These are phyloP conservation scores for Hydrophis major DNA, from an alignment of 2,797 vertebrate species.

Conservation along the genomic window DNA sequence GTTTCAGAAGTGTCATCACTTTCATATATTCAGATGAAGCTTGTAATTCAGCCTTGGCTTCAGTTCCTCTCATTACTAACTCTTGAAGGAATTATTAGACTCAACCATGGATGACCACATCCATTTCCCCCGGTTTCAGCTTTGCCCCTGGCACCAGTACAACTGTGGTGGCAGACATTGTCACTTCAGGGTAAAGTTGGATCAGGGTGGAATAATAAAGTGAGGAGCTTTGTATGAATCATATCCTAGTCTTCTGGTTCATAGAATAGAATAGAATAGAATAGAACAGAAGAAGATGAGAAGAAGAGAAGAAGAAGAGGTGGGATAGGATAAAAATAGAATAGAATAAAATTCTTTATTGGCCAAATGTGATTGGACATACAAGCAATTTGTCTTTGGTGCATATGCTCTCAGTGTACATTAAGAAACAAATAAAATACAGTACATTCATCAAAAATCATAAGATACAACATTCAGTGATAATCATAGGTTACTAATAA, in stretches of 20 bases:
- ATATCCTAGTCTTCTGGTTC: not conserved
- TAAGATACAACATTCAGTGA: too few species aligned
- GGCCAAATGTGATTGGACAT: too few species aligned
- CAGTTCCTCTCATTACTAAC: slow-evolving; percentile 70
- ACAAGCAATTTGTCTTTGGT: too few species aligned
- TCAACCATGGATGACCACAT: slow-evolving; percentile 63
- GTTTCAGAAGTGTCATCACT: slow-evolving; percentile 59
- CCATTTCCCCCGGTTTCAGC: slow-evolving; percentile 63
- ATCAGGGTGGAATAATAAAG: not conserved
- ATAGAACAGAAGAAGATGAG: too few species aligned
- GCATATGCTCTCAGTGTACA: too few species aligned
- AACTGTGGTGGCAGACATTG: slow-evolving; percentile 19
- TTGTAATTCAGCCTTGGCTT: slow-evolving; percentile 67
- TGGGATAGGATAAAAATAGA: too few species aligned
- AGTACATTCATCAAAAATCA: too few species aligned
- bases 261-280: too few species aligned
- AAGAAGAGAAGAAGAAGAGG: too few species aligned
- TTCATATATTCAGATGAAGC: slow-evolving; percentile 63
- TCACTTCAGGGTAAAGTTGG: slow-evolving; percentile 37
- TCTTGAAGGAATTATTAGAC: slow-evolving; percentile 71
- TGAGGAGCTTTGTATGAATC: not conserved
- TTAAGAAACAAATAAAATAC: too few species aligned
- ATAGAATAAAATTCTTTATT: too few species aligned
- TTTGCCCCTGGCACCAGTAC: slow-evolving; percentile 49
- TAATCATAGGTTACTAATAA: too few species aligned